These are phyloP conservation scores for Takifugu flavidus DNA, from an alignment of 2,113 vertebrate genomes.

Conservation along the genomic window DNA sequence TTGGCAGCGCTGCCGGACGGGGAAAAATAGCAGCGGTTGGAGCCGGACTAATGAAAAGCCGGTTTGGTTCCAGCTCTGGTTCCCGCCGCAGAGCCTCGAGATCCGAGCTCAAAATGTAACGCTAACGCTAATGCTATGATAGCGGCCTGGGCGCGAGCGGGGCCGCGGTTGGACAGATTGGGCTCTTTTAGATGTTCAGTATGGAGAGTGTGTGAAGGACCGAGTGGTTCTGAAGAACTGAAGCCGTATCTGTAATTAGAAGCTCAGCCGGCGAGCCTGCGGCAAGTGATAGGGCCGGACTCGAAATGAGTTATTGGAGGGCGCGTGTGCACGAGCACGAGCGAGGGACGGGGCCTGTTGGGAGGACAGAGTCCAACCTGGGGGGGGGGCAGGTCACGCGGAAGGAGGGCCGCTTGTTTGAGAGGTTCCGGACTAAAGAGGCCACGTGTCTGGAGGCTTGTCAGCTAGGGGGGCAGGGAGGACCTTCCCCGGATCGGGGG, in stretches of 20 bases:
- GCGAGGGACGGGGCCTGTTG: not conserved
- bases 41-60: constrained; percentile 49
- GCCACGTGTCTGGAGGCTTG: constrained; percentile 61
- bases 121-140: constrained; percentile 19
- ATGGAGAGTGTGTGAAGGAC: constrained; percentile 17
- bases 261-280: constrained; percentile 25
- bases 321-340: constrained; percentile 3
- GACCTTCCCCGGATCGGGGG: constrained; percentile 41
- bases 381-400: constrained; percentile 14
- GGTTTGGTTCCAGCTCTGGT: constrained; percentile 43
- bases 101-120: constrained; percentile 22
- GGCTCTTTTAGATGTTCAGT: no score
- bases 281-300: constrained; percentile 29
- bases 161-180: no score
- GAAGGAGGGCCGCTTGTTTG: constrained; percentile 39
- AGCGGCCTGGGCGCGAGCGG: not conserved
- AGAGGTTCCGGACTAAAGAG: constrained; percentile 53
- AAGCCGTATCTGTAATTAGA: constrained; percentile 56
- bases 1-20: constrained; percentile 53
- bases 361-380: constrained; percentile 4
- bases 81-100: constrained; percentile 40
- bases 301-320: constrained; percentile 46
- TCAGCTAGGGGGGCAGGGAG: constrained; percentile 54
- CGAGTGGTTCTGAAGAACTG: constrained; percentile 32
- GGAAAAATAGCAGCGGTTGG: constrained; percentile 36